Percentiles rank a stretch among this genome's conserved stretches.
Evolutionary conservation across 2,797 vertebrate genomes (phyloP).

Genomic region (Dromococcyx pavoninus): DNA sequence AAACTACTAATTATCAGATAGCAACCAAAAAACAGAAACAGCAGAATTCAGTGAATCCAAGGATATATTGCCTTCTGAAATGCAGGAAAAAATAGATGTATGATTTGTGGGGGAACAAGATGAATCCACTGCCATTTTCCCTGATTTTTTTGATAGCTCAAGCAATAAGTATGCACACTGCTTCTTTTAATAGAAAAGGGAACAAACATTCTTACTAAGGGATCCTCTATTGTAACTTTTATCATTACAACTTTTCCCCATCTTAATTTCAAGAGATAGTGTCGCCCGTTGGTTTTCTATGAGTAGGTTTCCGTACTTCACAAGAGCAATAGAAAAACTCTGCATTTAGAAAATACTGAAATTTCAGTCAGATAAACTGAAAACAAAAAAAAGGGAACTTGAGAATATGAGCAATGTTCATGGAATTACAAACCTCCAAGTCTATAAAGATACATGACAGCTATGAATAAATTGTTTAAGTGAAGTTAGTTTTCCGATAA

Average conservation of each 20-base stretch:
- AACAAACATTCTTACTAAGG: background rate
- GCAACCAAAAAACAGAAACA: background rate
- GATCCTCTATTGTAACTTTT: background rate
- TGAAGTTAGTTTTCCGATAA: background rate
- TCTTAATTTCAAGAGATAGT: background rate
- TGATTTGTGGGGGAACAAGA: background rate
- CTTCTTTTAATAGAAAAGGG: background rate
- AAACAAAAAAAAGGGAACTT: background rate
- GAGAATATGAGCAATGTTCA: background rate
- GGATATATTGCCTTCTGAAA: background rate
- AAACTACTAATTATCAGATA: background rate
- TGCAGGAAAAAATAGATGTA: rapidly evolving
- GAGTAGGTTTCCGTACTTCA: background rate
- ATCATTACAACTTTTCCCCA: background rate
- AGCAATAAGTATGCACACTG: background rate
- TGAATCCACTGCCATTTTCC: background rate
- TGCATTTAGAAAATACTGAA: background rate
- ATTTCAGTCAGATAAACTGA: background rate
- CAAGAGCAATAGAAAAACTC: background rate
- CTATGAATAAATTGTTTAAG: background rate
- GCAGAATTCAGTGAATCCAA: background rate
- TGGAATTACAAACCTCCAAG: background rate
- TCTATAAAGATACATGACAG: background rate
- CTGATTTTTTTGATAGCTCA: background rate
- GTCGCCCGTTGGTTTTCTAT: background rate